Evolutionary conservation across 2,888 invertebrate genomes (phyloP), one percentile per base, ranked within the genome.

Genomic region (Apodemia mormo): DNA sequence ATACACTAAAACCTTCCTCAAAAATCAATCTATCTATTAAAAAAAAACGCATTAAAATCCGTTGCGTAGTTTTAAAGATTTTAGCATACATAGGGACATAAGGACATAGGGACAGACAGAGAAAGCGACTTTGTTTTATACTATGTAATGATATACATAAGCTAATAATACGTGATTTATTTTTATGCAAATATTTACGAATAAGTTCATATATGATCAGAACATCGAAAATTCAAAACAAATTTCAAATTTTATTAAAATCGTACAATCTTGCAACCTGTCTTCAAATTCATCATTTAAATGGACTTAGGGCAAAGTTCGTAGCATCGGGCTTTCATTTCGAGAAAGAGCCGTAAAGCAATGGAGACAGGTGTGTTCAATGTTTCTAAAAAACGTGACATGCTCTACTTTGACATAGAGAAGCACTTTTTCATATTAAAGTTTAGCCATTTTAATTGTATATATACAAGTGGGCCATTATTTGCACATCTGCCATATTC

Each of bases 331-430:
- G 71, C 70, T 72, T 72, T 69, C 75, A 73, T 76, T 74, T 76
- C 68, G 69, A 69, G 70, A 74, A 72, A 74, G 71, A 75, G 77
- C 76, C 70, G 75, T 78, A 77, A 78, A 78, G 75, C 73, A 72
- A 70, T 58, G 69, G 71, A 66, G 72, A 72, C 77, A 78, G 78
- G 76, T 77, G 78, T 70, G 72, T 68, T 72, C 70, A 75, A 76
- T 76, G 75, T 64, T 71, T 70, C 72, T 66, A 61, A 72, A 70
- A 67, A 70, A 73, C 72, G 72, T 74, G 75, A 74, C 72, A 74
- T 72, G 72, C 61, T 61, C 14, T 33, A 33, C 33, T 61, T 61
- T 14, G 1, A 61, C 33, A 33, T 33, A 12, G 14, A 14, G 10
- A 61, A 12, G 33, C 33, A 33, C 61, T 58, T 33, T 33, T 61